Evolutionary conservation across 2,113 vertebrate species (phyloP).

Genomic region (Dicaeum eximium): DNA sequence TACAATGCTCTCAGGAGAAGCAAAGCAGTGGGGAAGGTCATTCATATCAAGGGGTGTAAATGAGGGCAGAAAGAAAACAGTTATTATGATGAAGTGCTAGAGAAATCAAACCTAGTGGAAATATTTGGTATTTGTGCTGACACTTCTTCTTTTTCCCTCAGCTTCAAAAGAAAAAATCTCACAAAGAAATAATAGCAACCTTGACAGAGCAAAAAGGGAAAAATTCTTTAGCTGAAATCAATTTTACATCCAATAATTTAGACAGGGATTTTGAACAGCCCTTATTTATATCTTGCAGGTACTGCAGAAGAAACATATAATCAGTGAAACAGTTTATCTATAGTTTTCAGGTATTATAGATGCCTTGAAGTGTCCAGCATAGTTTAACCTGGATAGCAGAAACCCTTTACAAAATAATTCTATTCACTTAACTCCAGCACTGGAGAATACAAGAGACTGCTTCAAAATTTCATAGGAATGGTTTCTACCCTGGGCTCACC

Average conservation of each 20-base stretch:
- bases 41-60: neutral
- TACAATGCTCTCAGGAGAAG: neutral
- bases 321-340: constrained; percentile 51
- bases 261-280: neutral
- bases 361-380: neutral
- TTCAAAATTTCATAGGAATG: neutral
- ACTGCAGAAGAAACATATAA: constrained; percentile 16
- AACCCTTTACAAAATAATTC: neutral
- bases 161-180: neutral
- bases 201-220: neutral
- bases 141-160: neutral
- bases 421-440: neutral
- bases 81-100: neutral
- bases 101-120: neutral
- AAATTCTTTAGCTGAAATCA: neutral
- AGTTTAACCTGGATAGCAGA: constrained; percentile 5
- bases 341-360: constrained; percentile 26
- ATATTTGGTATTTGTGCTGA: neutral
- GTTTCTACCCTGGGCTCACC: neutral
- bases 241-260: neutral
- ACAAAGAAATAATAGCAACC: neutral
- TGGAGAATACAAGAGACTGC: neutral
- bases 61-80: neutral
- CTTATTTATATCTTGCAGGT: constrained; percentile 28
- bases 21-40: neutral